Evolutionary conservation across 64 coral and sea anemone species (phyloP).

Genomic region (Catalaphyllia jardinei): DNA sequence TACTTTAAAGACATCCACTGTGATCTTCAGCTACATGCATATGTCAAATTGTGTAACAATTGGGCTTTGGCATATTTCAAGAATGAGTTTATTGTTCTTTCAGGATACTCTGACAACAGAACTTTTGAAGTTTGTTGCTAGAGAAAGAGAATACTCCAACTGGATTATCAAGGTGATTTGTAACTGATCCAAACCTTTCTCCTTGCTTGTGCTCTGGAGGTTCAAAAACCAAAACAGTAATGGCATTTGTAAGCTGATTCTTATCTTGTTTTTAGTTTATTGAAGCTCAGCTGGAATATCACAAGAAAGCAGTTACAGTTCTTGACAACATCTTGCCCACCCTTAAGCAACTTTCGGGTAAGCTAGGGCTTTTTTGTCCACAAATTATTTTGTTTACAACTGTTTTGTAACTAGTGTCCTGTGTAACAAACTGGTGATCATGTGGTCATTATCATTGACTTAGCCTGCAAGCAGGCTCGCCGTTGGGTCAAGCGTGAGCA

Average conservation of each 20-base stretch:
- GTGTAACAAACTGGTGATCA: too few relatives aligned
- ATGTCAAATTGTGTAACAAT: too few relatives aligned
- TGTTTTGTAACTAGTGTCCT: too few relatives aligned
- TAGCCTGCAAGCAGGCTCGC: too few relatives aligned
- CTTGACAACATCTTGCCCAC: conserved; percentile 80
- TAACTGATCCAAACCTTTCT: not conserved
- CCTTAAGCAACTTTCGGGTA: conserved; percentile 76
- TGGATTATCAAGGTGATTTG: conserved; percentile 86
- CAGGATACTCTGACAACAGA: conserved; percentile 90
- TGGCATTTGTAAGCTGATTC: not conserved
- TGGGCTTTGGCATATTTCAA: not conserved
- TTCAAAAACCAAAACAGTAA: not conserved
- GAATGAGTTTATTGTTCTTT: not conserved
- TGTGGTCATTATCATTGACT: too few relatives aligned
- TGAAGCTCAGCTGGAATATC: conserved; percentile 89
- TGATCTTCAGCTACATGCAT: too few relatives aligned
- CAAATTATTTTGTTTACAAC: too few relatives aligned
- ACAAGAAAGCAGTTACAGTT: conserved; percentile 65
- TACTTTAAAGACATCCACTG: too few relatives aligned
- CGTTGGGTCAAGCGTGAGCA: too few relatives aligned
- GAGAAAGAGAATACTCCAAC: conserved; percentile 93
- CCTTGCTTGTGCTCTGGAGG: not conserved
- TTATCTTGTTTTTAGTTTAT: conserved; percentile 59
- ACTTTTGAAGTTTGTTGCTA: conserved; percentile 90
- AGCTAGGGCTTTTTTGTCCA: not conserved